Base-by-base conservation (phyloP, 2,888 invertebrate species). In the Phalera bucephala region DNA sequence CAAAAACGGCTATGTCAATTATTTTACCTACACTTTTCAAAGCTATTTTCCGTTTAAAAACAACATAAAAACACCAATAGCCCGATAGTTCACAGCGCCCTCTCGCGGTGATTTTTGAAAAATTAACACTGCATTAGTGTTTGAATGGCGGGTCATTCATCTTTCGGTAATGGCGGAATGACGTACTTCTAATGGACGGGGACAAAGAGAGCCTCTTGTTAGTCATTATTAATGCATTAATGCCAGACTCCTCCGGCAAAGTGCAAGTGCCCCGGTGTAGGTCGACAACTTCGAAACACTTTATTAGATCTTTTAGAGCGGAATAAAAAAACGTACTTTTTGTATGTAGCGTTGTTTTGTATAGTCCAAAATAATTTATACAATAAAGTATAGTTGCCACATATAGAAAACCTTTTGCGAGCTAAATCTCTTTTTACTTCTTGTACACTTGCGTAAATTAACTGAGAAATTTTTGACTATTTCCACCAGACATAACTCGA, bases 131-230 rank as follows among this genome's bases (percentile, higher is more conserved):
- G 68, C 70, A 72, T 75, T 75, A 72, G 58, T 50, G 62, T 48
- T 62, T 70, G 58, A 73, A 72, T 60, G 70, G 58, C 66, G 56
- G 66, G 66, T 71, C 71, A 73, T 74, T 75, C 70, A 72, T 75
- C 72, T 72, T 65, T 32, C 52, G 57, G 45, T 72, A 72, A 72
- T 72, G 70, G 67, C 54, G 47, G 58, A 61, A 63, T 72, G 75
- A 71, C 74, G 64, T 70, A 63, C 55, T 56, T 63, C 63, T 76
- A 73, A 73, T 76, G 69, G 74, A 69, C 55, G 45, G 45, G 59
- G 55, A 68, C 64, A 67, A 71, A 69, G 64, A 62, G 58, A 51
- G 55, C 42, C 54, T 63, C 64, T 63, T 62, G 66, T 60, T 58
- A 54, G 64, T 61, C 59, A 67, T 71, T 64, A 72, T 68, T 71